Percentiles rank a stretch among this genome's conserved stretches.
Evolutionary conservation across 2,797 vertebrate species (phyloP).

Genomic region (Syndactyla subalaris): DNA sequence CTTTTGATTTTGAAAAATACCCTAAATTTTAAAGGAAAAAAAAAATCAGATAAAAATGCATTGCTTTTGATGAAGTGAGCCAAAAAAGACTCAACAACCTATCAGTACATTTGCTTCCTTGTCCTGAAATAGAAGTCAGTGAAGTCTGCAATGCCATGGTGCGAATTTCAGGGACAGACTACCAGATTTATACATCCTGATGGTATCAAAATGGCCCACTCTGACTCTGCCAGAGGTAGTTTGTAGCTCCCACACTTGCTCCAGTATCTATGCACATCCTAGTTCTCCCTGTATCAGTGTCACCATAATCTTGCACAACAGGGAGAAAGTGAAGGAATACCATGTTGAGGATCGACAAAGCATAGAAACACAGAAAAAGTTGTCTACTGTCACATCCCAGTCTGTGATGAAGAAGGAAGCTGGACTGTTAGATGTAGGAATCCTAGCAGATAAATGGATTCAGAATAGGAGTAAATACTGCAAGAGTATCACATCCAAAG

Average conservation of each 20-base stretch:
- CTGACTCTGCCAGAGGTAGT: not conserved
- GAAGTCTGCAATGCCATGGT: constrained; percentile 43
- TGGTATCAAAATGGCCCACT: not conserved
- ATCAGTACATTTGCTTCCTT: constrained; percentile 54
- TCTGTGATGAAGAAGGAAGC: not conserved
- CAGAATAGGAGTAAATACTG: not conserved
- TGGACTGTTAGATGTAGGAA: not conserved
- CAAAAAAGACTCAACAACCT: constrained; percentile 61
- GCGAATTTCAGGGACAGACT: constrained; percentile 45
- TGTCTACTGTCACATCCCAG: not conserved
- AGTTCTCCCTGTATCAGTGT: not conserved
- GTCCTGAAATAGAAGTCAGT: constrained; percentile 53
- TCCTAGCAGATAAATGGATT: not conserved
- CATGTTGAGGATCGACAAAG: not conserved
- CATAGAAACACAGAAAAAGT: not conserved
- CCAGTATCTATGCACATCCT: not conserved
- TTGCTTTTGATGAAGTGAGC: constrained; percentile 41
- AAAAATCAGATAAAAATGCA: constrained; percentile 32
- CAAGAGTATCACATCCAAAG: not conserved
- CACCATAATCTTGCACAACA: not conserved
- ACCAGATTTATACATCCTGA: constrained; percentile 27
- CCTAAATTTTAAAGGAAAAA: constrained; percentile 63
- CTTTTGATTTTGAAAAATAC: constrained; percentile 91
- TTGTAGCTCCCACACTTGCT: not conserved
- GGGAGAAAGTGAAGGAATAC: not conserved